phyloP scores from a whole-genome alignment of 2,888 invertebrate genomes.

The Diloba caeruleocephala region DNA sequence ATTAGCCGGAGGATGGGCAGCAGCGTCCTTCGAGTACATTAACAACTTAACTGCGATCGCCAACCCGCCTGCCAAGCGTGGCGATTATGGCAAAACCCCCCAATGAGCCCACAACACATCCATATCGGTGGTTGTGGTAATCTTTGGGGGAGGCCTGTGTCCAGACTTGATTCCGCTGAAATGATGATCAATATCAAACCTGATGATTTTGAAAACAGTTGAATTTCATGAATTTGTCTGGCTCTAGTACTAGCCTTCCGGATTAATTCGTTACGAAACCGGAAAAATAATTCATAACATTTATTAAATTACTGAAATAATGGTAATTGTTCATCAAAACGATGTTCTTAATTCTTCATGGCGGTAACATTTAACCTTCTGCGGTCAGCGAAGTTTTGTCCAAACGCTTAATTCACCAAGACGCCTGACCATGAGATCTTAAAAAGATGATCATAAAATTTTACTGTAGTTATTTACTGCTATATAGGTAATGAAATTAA shows the following conservation, averaged over 20 bases:
- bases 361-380: slow-evolving; percentile 38
- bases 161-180: no score
- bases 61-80: no score
- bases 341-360: slow-evolving; percentile 32
- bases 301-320: slow-evolving; percentile 10
- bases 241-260: slow-evolving; percentile 6
- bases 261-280: slow-evolving; percentile 8
- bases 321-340: slow-evolving; percentile 12
- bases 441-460: slow-evolving; percentile 28
- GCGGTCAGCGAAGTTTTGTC: slow-evolving; percentile 25
- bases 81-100: no score
- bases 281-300: slow-evolving; percentile 23
- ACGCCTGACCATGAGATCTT: slow-evolving; percentile 35
- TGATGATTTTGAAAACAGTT: no score
- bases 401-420: slow-evolving; percentile 25
- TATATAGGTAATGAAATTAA: slow-evolving; percentile 16
- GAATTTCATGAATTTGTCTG: no score
- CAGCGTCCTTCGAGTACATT: no score
- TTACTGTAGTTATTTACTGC: slow-evolving; percentile 8
- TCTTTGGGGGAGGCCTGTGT: no score
- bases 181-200: no score
- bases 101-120: no score
- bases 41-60: no score
- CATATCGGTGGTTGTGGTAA: no score
- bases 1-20: no score